Conservation (phyloP, 53 echinoderm and acorn worm species). For the Apostichopus leukothele region DNA sequence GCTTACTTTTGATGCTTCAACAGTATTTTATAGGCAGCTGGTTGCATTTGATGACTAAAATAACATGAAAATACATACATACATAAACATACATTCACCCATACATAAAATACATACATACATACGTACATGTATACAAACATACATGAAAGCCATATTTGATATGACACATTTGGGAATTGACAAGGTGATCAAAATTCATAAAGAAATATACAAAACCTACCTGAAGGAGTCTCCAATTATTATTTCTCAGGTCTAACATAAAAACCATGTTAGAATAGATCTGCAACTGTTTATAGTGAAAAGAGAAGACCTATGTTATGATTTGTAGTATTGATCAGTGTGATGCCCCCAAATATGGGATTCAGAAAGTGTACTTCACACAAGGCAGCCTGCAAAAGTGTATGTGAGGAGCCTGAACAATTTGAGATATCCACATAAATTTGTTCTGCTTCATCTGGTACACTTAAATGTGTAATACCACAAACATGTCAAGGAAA, state of each 20-base stretch:
- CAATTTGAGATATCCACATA: too few species aligned
- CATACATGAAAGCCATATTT: neutral
- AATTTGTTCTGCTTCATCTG: too few species aligned
- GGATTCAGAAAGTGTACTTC: neutral
- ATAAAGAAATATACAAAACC: neutral
- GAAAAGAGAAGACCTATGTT: constrained; percentile 50
- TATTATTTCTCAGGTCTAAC: constrained; percentile 68
- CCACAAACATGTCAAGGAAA: too few species aligned
- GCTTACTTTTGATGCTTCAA: too few species aligned
- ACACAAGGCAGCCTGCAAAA: neutral
- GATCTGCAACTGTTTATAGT: constrained; percentile 73
- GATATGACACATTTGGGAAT: neutral
- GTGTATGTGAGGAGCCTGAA: too few species aligned
- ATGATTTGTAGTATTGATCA: constrained; percentile 42
- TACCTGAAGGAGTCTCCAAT: constrained; percentile 54
- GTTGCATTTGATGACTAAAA: too few species aligned
- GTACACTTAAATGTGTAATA: too few species aligned
- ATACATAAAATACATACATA: neutral
- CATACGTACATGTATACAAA: neutral
- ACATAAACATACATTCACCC: too few species aligned
- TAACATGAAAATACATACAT: neutral
- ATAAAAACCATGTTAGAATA: constrained; percentile 80
- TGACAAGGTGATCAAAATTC: neutral
- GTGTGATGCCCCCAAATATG: neutral
- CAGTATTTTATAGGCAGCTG: too few species aligned